Evolutionary conservation across 1,140 invertebrate species (phyloP).

Genomic region (Pinna nobilis): DNA sequence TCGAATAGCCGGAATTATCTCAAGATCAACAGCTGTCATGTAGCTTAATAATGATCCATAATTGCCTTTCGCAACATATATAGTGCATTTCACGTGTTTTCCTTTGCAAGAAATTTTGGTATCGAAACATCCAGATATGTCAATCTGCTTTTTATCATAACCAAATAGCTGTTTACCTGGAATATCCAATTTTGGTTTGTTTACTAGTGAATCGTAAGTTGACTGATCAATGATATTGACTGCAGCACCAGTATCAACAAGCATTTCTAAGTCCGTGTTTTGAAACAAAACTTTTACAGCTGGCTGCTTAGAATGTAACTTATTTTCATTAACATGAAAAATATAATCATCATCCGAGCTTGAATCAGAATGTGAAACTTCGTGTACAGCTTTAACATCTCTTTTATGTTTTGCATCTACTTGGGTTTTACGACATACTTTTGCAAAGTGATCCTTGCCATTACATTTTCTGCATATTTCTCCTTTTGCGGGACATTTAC

Average conservation of each 20-base stretch:
- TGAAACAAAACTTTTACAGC: not conserved
- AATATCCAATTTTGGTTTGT: slow-evolving; percentile 8
- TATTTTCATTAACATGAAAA: not conserved
- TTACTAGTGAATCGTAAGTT: not conserved
- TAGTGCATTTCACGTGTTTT: not conserved
- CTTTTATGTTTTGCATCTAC: no score
- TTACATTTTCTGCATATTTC: slow-evolving; percentile 2
- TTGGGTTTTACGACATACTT: not conserved
- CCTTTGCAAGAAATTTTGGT: not conserved
- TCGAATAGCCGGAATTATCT: not conserved
- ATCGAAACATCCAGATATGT: slow-evolving; percentile 6
- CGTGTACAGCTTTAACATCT: not conserved
- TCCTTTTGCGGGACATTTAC: slow-evolving; percentile 29
- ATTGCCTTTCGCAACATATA: slow-evolving; percentile 17
- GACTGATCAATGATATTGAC: slow-evolving; percentile 7
- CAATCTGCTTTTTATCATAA: slow-evolving; percentile 8
- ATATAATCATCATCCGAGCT: slow-evolving; percentile 10
- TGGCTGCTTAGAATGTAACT: not conserved
- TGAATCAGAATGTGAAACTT: not conserved
- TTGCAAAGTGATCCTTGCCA: slow-evolving; percentile 13
- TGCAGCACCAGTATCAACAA: slow-evolving; percentile 13
- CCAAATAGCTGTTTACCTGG: not conserved
- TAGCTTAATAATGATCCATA: slow-evolving; percentile 7
- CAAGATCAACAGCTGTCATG: slow-evolving; percentile 16
- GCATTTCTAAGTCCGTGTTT: not conserved